Conservation (phyloP, 2,797 vertebrate species). For the Epinephelus awoara region DNA sequence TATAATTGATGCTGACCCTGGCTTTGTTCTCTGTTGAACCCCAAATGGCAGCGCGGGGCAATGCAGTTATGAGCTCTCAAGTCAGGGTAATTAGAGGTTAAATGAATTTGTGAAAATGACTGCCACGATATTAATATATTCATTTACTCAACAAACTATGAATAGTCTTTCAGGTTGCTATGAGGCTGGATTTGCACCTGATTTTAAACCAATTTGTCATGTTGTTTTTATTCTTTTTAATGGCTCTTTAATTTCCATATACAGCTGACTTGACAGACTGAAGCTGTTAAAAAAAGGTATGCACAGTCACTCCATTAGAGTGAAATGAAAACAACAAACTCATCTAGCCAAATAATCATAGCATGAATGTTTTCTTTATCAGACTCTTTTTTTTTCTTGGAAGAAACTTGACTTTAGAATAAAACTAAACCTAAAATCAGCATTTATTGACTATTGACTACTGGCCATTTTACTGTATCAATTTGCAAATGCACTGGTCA, state of each 20-base stretch:
- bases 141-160: conserved; percentile 35
- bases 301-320: not conserved
- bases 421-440: conserved; percentile 4
- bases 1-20: conserved; percentile 69
- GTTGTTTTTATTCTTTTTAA: not conserved
- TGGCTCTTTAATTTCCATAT: not conserved
- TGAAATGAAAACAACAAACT: not conserved
- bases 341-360: not conserved
- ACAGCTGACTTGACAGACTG: conserved; percentile 1
- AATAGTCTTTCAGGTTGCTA: conserved; percentile 5
- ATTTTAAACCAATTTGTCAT: not conserved
- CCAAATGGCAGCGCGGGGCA: conserved; percentile 30
- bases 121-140: conserved; percentile 61
- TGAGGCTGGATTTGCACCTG: not conserved
- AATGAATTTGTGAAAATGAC: conserved; percentile 65
- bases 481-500: conserved; percentile 22
- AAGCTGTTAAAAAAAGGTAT: conserved; percentile 6
- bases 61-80: conserved; percentile 41
- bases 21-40: conserved; percentile 56
- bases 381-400: not conserved
- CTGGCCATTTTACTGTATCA: conserved; percentile 1
- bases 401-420: not conserved
- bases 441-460: conserved; percentile 19
- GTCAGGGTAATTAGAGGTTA: conserved; percentile 74
- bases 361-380: not conserved